A percentile compares a stretch with the other conserved stretches of the same genome.
These are phyloP conservation scores for Drosophila tsacasi DNA, from an alignment of 1,140 invertebrate species.

Conservation along the genomic window DNA sequence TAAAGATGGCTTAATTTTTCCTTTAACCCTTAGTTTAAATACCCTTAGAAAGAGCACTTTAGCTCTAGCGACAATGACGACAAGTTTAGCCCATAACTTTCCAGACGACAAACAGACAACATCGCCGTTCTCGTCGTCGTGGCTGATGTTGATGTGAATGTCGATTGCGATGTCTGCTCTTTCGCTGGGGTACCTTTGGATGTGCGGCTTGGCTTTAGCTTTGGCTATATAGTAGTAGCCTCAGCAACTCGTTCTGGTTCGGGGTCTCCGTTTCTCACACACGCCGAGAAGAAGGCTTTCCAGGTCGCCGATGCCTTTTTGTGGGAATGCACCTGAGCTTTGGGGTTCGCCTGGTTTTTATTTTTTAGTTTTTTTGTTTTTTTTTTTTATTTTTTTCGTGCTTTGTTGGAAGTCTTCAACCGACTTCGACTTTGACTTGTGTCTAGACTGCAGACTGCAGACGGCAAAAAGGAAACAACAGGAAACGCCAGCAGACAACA, in stretches of 20 bases:
- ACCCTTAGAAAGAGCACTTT: slow-evolving; percentile 4
- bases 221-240: slow-evolving; percentile 13
- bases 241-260: slow-evolving; percentile 7
- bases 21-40: neutral
- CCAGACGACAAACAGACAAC: slow-evolving; percentile 65
- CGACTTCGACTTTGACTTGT: slow-evolving; percentile 69
- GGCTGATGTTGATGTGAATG: slow-evolving; percentile 50
- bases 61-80: slow-evolving; percentile 27
- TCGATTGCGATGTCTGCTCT: slow-evolving; percentile 49
- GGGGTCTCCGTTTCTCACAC: slow-evolving; percentile 35
- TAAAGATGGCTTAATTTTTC: no score
- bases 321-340: slow-evolving; percentile 64
- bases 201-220: slow-evolving; percentile 46
- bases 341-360: slow-evolving; percentile 42
- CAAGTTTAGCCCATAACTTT: slow-evolving; percentile 73
- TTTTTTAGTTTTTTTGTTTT: slow-evolving; percentile 16
- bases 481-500: slow-evolving; percentile 69
- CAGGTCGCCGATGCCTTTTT: slow-evolving; percentile 39
- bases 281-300: slow-evolving; percentile 22
- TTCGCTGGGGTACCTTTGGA: slow-evolving; percentile 16
- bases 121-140: slow-evolving; percentile 47
- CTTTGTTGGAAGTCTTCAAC: slow-evolving; percentile 35
- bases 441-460: slow-evolving; percentile 73
- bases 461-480: slow-evolving; percentile 71
- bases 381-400: slow-evolving; percentile 9